These are phyloP conservation scores for Ophion obscuratus DNA, from an alignment of 2,888 invertebrate genomes.

Conservation along the genomic window DNA sequence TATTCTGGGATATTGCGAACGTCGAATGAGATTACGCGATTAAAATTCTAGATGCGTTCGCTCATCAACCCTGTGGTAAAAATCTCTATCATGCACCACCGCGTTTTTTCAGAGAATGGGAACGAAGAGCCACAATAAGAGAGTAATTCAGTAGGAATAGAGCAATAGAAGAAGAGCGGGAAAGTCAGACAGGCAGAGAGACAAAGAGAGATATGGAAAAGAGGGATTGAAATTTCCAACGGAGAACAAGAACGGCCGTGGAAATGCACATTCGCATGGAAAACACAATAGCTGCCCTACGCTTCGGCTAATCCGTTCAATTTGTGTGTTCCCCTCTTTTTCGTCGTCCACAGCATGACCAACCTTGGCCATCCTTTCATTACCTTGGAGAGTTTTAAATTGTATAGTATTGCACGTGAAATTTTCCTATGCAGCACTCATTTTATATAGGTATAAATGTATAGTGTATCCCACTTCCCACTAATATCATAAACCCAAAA, in stretches of 20 bases:
- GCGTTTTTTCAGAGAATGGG: conserved; percentile 61
- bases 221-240: conserved; percentile 38
- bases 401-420: conserved; percentile 26
- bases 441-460: neutral
- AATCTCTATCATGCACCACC: conserved; percentile 64
- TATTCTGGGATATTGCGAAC: conserved; percentile 25
- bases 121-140: conserved; percentile 12
- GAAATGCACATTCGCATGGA: conserved; percentile 68
- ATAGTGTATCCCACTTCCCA: too few species aligned
- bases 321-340: conserved; percentile 43
- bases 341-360: neutral
- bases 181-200: conserved; percentile 12
- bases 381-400: conserved; percentile 45
- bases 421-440: neutral
- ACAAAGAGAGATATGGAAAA: conserved; percentile 15
- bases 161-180: neutral
- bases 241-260: conserved; percentile 54
- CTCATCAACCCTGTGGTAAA: conserved; percentile 62
- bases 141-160: conserved; percentile 25
- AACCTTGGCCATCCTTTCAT: conserved; percentile 36
- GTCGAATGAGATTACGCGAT: conserved; percentile 56
- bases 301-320: conserved; percentile 62
- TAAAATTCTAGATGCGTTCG: conserved; percentile 61
- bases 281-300: conserved; percentile 63
- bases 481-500: too few species aligned